Evolutionary conservation across 2,888 invertebrate genomes (phyloP).

Genomic region (Drosophila subquinaria): DNA sequence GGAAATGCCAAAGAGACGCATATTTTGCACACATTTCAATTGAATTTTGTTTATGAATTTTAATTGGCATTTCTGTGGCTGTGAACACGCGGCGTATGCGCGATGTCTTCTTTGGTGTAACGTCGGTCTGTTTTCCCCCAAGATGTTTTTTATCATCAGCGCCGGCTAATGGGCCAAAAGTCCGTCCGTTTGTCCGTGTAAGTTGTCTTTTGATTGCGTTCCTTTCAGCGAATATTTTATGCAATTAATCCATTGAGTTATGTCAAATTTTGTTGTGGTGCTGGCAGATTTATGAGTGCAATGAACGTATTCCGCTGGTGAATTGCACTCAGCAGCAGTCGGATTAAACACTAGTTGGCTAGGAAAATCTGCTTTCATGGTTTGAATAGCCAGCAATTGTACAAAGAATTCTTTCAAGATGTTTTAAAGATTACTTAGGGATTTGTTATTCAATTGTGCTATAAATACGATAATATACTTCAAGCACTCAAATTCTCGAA

Average conservation of each 20-base stretch:
- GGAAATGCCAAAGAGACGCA: conserved; percentile 45
- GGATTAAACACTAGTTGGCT: conserved; percentile 3
- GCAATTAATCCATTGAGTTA: conserved; percentile 65
- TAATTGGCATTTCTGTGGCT: conserved; percentile 58
- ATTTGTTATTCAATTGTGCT: not conserved
- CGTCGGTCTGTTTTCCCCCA: conserved; percentile 27
- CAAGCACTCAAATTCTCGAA: not conserved
- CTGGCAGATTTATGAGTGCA: conserved; percentile 49
- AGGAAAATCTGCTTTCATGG: not conserved
- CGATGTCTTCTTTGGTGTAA: conserved; percentile 67
- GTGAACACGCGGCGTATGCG: conserved; percentile 69
- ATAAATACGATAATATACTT: not conserved
- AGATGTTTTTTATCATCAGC: conserved; percentile 75
- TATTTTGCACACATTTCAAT: conserved; percentile 48
- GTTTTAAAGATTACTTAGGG: not conserved
- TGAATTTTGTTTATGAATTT: conserved; percentile 63
- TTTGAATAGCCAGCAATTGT: not conserved
- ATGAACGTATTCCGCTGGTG: conserved; percentile 42
- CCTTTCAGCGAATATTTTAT: conserved; percentile 60
- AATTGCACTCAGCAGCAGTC: conserved; percentile 31
- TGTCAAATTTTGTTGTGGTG: conserved; percentile 46
- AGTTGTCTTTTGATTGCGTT: conserved; percentile 55
- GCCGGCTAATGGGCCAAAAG: conserved; percentile 62
- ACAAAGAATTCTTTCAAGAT: not conserved
- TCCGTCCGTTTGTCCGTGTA: conserved; percentile 27